phyloP scores from a whole-genome alignment of 2,797 vertebrate genomes.

The Urophycis tenuis region DNA sequence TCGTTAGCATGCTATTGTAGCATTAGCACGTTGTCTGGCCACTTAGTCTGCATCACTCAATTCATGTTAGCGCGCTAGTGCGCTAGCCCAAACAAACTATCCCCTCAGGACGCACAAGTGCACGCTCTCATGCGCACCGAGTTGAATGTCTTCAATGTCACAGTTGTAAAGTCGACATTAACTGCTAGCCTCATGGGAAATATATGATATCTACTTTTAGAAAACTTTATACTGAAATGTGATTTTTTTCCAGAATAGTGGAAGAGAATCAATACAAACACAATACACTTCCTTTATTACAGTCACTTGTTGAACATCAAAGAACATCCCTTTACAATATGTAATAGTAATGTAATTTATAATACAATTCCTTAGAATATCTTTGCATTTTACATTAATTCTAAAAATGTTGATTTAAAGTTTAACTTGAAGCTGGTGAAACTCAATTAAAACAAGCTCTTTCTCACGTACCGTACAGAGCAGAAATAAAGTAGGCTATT shows the following conservation, averaged over 20 bases:
- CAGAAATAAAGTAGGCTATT: not conserved
- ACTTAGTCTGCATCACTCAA: constrained; percentile 36
- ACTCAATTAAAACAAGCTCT: not conserved
- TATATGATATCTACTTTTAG: not conserved
- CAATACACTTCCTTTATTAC: not conserved
- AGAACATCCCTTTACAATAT: too few species aligned
- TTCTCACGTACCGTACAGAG: not conserved
- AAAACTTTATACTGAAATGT: not conserved
- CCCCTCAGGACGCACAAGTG: constrained; percentile 20
- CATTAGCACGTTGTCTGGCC: constrained; percentile 64
- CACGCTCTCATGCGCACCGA: not conserved
- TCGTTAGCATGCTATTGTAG: constrained; percentile 62
- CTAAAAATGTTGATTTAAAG: not conserved
- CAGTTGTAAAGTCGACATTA: not conserved
- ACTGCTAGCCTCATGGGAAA: not conserved
- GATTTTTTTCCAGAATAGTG: not conserved
- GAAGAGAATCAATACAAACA: not conserved
- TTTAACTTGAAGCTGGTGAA: not conserved
- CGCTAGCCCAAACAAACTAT: constrained; percentile 28
- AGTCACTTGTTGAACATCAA: too few species aligned
- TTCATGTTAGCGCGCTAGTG: constrained; percentile 44
- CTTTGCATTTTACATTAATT: too few species aligned
- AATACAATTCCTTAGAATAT: too few species aligned
- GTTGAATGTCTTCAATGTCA: not conserved
- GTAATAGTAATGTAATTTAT: too few species aligned